A percentile compares a stretch with the other conserved stretches of the same genome.
Conservation (phyloP, 30 jellyfish, hydroid and myxozoan genomes). For the Hydractinia symbiolongicarpus region DNA sequence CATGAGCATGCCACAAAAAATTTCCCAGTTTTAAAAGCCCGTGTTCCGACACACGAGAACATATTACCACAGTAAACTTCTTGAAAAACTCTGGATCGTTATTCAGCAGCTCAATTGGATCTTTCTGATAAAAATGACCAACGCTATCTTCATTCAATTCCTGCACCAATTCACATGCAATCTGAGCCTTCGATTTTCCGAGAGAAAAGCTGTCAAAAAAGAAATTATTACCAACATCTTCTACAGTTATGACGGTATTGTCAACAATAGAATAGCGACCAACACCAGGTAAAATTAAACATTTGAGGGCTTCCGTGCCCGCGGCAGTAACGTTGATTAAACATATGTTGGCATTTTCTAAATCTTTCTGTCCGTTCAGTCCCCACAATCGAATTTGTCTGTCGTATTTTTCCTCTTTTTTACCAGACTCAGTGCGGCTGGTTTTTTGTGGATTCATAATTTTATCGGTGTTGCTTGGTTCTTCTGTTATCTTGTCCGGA, state of each 20-base stretch:
- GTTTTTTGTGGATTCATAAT: constrained; percentile 40
- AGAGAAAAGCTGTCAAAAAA: background rate
- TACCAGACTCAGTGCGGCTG: constrained; percentile 41
- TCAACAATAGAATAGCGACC: constrained; percentile 66
- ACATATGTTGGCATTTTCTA: constrained; percentile 77
- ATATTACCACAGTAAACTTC: constrained; percentile 58
- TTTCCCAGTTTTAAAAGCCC: constrained; percentile 57
- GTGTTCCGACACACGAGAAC: constrained; percentile 65
- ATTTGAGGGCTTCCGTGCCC: constrained; percentile 79
- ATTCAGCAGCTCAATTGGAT: constrained; percentile 73
- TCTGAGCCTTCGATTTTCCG: constrained; percentile 71
- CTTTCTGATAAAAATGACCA: constrained; percentile 56
- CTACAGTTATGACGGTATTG: constrained; percentile 39
- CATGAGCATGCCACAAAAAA: constrained; percentile 64
- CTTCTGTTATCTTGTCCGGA: background rate
- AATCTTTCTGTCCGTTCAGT: constrained; percentile 74
- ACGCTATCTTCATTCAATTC: constrained; percentile 71
- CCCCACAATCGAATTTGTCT: constrained; percentile 95
- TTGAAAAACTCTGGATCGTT: constrained; percentile 73
- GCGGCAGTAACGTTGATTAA: constrained; percentile 82
- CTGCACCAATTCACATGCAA: constrained; percentile 61
- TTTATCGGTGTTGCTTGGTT: constrained; percentile 2
- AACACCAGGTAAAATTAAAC: constrained; percentile 82
- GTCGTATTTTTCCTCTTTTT: constrained; percentile 73
- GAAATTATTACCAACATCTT: constrained; percentile 66